These are phyloP conservation scores for Himalopsyche kuldschensis DNA, from an alignment of 2,888 invertebrate species.

Conservation along the genomic window DNA sequence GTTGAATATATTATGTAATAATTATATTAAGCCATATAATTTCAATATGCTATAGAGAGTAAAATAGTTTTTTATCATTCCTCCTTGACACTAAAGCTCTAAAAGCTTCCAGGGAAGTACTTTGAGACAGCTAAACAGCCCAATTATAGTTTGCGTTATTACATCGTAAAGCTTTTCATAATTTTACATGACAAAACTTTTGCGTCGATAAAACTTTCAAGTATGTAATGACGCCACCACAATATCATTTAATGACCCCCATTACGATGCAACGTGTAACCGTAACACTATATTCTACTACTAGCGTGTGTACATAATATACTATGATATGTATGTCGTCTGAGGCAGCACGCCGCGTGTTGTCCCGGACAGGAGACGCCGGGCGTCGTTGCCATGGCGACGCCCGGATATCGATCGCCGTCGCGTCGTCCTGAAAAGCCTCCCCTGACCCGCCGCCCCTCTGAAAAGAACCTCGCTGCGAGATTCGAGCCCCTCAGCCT, in stretches of 20 bases:
- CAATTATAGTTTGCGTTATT: no score
- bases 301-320: neutral
- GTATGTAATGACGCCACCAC: neutral
- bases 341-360: neutral
- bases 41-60: no score
- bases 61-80: no score
- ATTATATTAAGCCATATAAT: no score
- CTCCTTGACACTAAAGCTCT: no score
- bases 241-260: neutral
- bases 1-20: no score
- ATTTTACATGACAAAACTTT: no score
- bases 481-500: neutral
- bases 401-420: neutral
- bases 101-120: no score
- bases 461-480: neutral
- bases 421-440: neutral
- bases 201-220: neutral
- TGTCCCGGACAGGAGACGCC: neutral
- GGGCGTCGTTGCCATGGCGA: neutral
- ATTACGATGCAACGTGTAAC: neutral
- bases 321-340: neutral
- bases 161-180: no score
- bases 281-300: neutral
- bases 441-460: neutral
- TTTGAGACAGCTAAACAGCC: no score